Evolutionary conservation across 2,113 vertebrate species (phyloP).

Genomic region (Chinchilla lanigera): DNA sequence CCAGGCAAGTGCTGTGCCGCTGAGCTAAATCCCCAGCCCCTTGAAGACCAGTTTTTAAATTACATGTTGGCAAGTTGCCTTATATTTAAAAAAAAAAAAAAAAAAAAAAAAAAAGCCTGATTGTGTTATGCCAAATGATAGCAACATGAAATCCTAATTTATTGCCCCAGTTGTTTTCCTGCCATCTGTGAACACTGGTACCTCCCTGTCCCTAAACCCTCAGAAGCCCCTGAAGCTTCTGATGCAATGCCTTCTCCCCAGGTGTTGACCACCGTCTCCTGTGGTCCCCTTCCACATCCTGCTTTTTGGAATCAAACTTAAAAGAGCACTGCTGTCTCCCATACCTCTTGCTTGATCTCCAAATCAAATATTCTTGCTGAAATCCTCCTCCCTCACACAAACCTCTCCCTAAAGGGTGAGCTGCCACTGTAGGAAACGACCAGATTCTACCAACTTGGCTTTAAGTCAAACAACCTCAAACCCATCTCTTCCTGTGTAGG

Average conservation of each 20-base stretch:
- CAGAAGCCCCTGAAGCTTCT: slow-evolving; percentile 79
- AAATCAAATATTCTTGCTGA: slow-evolving; percentile 54
- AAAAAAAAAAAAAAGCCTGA: slow-evolving; percentile 76
- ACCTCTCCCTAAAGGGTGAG: slow-evolving; percentile 60
- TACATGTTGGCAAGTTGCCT: slow-evolving; percentile 90
- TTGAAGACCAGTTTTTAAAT: slow-evolving; percentile 83
- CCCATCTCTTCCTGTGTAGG: slow-evolving; percentile 72
- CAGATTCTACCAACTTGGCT: slow-evolving; percentile 62
- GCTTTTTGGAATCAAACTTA: slow-evolving; percentile 23
- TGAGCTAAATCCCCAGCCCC: too few relatives aligned
- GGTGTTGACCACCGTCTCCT: slow-evolving; percentile 47
- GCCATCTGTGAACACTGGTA: slow-evolving; percentile 86
- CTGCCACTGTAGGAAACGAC: slow-evolving; percentile 70
- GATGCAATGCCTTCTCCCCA: slow-evolving; percentile 79
- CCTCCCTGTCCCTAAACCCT: slow-evolving; percentile 83
- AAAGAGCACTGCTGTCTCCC: slow-evolving; percentile 37
- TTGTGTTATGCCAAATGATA: slow-evolving; percentile 91
- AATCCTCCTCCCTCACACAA: not conserved
- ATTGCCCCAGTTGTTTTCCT: slow-evolving; percentile 85
- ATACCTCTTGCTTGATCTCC: slow-evolving; percentile 51
- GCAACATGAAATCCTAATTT: slow-evolving; percentile 88
- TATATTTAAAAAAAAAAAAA: slow-evolving; percentile 88
- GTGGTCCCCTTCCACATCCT: not conserved
- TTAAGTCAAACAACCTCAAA: slow-evolving; percentile 69
- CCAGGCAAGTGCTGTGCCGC: too few relatives aligned